Conservation (phyloP, 2,113 vertebrate species). For the Peromyscus maniculatus region DNA sequence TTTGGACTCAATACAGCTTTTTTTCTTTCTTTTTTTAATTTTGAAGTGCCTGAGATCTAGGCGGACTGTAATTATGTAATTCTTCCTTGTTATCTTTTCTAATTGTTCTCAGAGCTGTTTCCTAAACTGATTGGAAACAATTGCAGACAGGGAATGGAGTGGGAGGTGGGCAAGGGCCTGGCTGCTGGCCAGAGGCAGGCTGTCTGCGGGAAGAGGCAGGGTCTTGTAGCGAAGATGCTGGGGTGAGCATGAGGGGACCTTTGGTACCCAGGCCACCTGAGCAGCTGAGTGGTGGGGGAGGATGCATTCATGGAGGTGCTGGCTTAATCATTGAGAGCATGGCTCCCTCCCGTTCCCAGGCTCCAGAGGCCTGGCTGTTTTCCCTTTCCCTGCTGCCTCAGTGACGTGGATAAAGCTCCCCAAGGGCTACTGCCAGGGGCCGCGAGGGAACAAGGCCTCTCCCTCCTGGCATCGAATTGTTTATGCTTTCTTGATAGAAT, state of each 20-base stretch:
- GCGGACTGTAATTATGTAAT: conserved; percentile 91
- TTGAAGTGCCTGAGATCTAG: conserved; percentile 81
- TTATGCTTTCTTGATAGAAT: conserved; percentile 79
- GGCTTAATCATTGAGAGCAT: conserved; percentile 36
- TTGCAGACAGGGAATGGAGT: conserved; percentile 87
- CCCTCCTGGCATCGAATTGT: conserved; percentile 68
- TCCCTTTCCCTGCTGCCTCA: conserved; percentile 30
- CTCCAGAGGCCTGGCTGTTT: conserved; percentile 79
- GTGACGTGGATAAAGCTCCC: conserved; percentile 77
- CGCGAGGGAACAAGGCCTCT: not conserved
- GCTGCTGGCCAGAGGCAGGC: conserved; percentile 76
- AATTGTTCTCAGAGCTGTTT: conserved; percentile 91
- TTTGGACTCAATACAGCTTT: conserved; percentile 76
- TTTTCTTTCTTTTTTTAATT: conserved; percentile 50
- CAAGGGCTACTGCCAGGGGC: not conserved
- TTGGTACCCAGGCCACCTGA: not conserved
- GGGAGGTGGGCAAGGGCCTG: conserved; percentile 83
- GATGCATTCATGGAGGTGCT: conserved; percentile 26
- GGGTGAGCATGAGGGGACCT: not conserved
- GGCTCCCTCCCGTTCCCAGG: not conserved
- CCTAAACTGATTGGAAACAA: conserved; percentile 90
- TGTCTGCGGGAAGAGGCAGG: not conserved
- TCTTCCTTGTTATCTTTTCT: conserved; percentile 91
- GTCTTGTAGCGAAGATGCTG: not conserved
- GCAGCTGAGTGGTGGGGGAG: not conserved